Conservation (phyloP, 2,888 invertebrate genomes). For the Nomada fabriciana region DNA sequence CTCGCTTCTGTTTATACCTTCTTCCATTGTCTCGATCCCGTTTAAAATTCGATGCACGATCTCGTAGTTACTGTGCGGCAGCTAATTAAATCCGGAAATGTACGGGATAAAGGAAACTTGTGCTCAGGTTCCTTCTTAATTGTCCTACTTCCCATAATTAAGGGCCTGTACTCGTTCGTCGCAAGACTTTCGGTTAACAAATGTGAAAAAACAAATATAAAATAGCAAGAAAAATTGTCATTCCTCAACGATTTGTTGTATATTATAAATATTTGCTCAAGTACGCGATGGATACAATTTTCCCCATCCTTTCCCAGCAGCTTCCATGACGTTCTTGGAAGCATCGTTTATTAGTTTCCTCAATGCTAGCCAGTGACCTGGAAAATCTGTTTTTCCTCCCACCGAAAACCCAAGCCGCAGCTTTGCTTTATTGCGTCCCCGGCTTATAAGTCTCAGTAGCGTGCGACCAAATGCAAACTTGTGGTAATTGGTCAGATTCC, state of each 20-base stretch:
- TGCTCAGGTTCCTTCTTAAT: conserved; percentile 42
- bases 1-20: not conserved
- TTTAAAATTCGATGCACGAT: conserved; percentile 46
- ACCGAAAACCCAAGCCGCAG: not conserved
- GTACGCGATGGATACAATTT: not conserved
- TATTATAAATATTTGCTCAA: not conserved
- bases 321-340: not conserved
- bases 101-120: conserved; percentile 39
- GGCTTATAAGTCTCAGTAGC: not conserved
- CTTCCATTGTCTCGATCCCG: not conserved
- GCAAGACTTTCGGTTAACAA: not conserved
- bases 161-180: conserved; percentile 4
- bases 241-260: too few species aligned
- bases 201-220: too few species aligned
- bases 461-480: conserved; percentile 11
- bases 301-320: not conserved
- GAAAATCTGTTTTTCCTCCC: conserved; percentile 18
- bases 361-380: conserved; percentile 11
- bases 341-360: conserved; percentile 16
- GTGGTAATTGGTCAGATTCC: conserved; percentile 10
- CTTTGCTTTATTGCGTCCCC: conserved; percentile 5
- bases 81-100: conserved; percentile 52
- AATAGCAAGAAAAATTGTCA: too few species aligned
- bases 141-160: conserved; percentile 51
- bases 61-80: conserved; percentile 1